Conservation (phyloP, 2,888 invertebrate species). For the Phymatocera aterrima region DNA sequence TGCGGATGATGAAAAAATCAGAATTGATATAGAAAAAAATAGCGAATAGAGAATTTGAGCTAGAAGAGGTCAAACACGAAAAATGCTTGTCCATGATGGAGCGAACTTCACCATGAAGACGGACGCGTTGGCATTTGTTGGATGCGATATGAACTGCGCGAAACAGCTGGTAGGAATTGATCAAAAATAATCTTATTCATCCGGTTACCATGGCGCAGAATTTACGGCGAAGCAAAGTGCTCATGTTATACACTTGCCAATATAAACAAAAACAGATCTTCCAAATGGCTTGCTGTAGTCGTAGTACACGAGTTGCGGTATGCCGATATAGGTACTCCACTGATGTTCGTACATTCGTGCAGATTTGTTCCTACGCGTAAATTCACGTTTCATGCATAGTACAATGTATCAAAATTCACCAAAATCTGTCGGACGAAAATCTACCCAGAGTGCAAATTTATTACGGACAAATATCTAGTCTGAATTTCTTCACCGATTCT, state of each 20-base stretch:
- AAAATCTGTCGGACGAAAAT: background rate
- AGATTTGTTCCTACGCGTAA: background rate
- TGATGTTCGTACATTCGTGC: conserved; percentile 11
- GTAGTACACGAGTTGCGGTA: too few species aligned
- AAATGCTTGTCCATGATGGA: background rate
- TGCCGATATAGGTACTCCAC: too few species aligned
- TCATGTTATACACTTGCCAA: conserved; percentile 38
- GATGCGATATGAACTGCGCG: background rate
- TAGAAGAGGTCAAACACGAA: background rate
- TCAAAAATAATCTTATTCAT: conserved; percentile 38
- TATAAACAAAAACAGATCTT: conserved; percentile 30
- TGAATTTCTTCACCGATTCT: too few species aligned
- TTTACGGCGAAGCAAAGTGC: conserved; percentile 19
- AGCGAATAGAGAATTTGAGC: background rate
- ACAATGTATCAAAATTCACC: conserved; percentile 14
- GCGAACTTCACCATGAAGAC: background rate
- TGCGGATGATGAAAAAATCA: background rate
- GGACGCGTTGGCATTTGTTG: conserved; percentile 9
- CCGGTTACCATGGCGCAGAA: conserved; percentile 8
- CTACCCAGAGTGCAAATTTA: background rate
- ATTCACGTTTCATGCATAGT: background rate
- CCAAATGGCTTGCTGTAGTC: background rate
- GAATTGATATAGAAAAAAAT: background rate
- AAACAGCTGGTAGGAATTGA: conserved; percentile 40
- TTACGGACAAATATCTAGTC: background rate